Conservation (phyloP, 2,888 invertebrate genomes). For the Lymantria dispar region DNA sequence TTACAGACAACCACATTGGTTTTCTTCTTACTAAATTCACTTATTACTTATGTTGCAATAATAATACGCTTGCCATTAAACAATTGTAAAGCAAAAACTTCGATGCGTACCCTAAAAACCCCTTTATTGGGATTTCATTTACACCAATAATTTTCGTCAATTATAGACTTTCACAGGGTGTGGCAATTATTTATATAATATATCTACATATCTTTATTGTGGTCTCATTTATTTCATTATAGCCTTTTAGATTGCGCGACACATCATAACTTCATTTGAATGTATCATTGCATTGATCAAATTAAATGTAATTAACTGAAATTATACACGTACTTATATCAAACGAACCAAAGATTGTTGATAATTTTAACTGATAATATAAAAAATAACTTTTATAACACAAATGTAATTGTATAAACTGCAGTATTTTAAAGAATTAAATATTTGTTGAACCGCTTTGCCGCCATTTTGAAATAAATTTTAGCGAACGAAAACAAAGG, state of each 20-base stretch:
- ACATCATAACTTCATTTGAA: constrained; percentile 4
- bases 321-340: constrained; percentile 26
- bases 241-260: constrained; percentile 1
- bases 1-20: too few species aligned
- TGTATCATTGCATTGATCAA: constrained; percentile 18
- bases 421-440: constrained; percentile 10
- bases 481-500: background rate
- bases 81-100: constrained; percentile 34
- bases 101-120: constrained; percentile 42
- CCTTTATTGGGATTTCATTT: constrained; percentile 58
- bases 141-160: constrained; percentile 76
- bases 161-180: constrained; percentile 77
- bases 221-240: constrained; percentile 26
- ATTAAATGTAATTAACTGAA: constrained; percentile 26
- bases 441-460: constrained; percentile 23
- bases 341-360: constrained; percentile 32
- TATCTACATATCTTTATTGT: constrained; percentile 60
- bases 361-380: constrained; percentile 19
- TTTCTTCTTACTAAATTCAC: too few species aligned
- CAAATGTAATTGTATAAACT: constrained; percentile 17
- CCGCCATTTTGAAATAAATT: constrained; percentile 16
- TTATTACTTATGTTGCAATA: too few species aligned
- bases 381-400: constrained; percentile 25
- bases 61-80: constrained; percentile 21
- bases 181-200: constrained; percentile 56